Evolutionary conservation across 2,113 vertebrate species (phyloP).

Genomic region (Spea multiplicata): DNA sequence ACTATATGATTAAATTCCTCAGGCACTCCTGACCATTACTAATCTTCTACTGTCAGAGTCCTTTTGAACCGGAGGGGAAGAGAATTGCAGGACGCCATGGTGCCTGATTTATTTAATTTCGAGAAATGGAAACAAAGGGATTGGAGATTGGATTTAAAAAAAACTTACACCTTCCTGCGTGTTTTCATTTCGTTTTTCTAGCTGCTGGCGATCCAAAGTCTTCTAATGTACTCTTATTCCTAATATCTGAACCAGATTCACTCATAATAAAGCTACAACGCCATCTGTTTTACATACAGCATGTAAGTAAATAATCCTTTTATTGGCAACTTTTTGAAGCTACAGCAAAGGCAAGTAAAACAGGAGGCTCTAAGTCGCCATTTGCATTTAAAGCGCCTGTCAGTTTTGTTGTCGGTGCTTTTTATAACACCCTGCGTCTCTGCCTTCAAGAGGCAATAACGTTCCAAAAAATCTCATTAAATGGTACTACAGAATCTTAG

Average conservation of each 20-base stretch:
- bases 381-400: too few species aligned
- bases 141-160: conserved; percentile 72
- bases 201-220: conserved; percentile 66
- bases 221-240: conserved; percentile 57
- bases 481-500: too few species aligned
- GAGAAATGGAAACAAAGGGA: conserved; percentile 73
- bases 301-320: too few species aligned
- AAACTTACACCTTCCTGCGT: conserved; percentile 65
- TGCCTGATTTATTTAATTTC: conserved; percentile 73
- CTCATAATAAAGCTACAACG: background rate
- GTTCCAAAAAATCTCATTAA: too few species aligned
- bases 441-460: too few species aligned
- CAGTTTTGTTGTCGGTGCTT: too few species aligned
- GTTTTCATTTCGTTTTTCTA: conserved; percentile 65
- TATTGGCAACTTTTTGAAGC: too few species aligned
- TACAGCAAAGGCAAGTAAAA: too few species aligned
- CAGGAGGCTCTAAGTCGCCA: too few species aligned
- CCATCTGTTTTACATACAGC: background rate
- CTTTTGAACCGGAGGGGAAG: conserved; percentile 56
- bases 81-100: conserved; percentile 61
- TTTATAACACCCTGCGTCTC: too few species aligned
- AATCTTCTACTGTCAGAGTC: conserved; percentile 67
- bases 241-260: conserved; percentile 15
- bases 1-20: conserved; percentile 69
- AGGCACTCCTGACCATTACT: conserved; percentile 61